Evolutionary conservation across 2,888 invertebrate species (phyloP), one percentile per base, ranked within the genome.

Genomic region (Hemaris fuciformis): DNA sequence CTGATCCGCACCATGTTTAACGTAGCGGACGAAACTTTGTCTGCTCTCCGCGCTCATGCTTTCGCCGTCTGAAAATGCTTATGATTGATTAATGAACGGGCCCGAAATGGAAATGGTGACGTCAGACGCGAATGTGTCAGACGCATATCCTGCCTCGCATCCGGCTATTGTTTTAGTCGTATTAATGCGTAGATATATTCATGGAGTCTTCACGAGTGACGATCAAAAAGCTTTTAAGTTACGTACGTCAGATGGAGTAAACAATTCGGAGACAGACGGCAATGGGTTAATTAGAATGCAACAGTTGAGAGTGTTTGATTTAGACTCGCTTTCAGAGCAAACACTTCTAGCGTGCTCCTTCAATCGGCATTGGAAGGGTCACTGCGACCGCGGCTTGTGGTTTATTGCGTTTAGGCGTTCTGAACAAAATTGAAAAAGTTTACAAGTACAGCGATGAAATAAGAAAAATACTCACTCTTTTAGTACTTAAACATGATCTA

Each of bases 1-100:
- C 84, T 85, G 83, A 85, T 83, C 83, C 81, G 83, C 74, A 77
- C 81, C 79, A 82, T 83, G 87, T 82, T 88, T 83, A 88, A 88
- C 85, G 83, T 85, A 83, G 81, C 81, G 85, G 76, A 85, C 73
- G 74, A 71, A 86, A 88, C 81, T 88, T 88, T 86, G 81, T 81
- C 82, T 75, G 77, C 42, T 65, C 25, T 59, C 25, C 60, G 46
- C 68, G 56, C 63, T 60, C 46, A 61, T 61, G 53, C 34, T 42
- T 42, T 53, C 5, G 22, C 45, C 38, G 34, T 60, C 69, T 59
- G 69, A 67, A 76, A 69, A 66, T 67, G 69, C 70, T 65, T 64
- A 70, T 70, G 69, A 73, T 76, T 71, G 75, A 75, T 78, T 76
- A 72, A 74, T 69, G 72, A 69, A 72, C 72, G 73, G 73, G 70